Evolutionary conservation across 2,113 vertebrate genomes (phyloP).

Genomic region (Callopanchax toddi): DNA sequence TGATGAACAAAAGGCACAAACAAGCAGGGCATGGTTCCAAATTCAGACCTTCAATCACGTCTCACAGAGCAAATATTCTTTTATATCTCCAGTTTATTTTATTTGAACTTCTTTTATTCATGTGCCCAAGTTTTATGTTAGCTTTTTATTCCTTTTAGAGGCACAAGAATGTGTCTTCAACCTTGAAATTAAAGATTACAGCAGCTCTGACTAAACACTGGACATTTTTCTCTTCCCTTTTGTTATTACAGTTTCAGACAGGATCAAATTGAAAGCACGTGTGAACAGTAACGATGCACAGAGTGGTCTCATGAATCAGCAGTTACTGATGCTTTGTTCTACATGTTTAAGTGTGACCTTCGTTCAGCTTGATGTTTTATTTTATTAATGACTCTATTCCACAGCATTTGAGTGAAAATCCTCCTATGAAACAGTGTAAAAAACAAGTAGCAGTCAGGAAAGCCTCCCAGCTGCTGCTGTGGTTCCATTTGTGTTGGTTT

Average conservation of each 20-base stretch:
- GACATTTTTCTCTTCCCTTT: not conserved
- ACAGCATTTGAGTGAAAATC: no score
- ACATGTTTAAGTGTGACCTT: no score
- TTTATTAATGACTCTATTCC: no score
- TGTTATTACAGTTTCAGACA: not conserved
- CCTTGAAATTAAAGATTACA: conserved; percentile 9
- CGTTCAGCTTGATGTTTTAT: no score
- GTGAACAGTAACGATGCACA: no score
- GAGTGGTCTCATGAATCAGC: no score
- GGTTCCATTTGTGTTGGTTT: no score
- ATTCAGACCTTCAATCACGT: conserved; percentile 26
- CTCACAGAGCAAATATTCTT: not conserved
- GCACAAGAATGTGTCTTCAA: not conserved
- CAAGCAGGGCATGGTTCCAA: conserved; percentile 20
- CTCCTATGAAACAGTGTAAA: no score
- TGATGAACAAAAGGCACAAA: conserved; percentile 35
- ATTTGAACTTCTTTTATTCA: conserved; percentile 21
- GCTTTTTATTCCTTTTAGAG: conserved; percentile 1
- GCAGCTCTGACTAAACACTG: not conserved
- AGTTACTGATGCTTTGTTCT: no score
- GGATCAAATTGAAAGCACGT: not conserved
- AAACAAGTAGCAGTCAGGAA: no score
- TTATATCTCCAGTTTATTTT: conserved; percentile 1
- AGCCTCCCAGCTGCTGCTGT: no score
- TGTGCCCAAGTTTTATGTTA: not conserved